A percentile compares a stretch with the other conserved stretches of the same genome.
Conservation (phyloP, 2,888 invertebrate species). For the Steinernema hermaphroditum region DNA sequence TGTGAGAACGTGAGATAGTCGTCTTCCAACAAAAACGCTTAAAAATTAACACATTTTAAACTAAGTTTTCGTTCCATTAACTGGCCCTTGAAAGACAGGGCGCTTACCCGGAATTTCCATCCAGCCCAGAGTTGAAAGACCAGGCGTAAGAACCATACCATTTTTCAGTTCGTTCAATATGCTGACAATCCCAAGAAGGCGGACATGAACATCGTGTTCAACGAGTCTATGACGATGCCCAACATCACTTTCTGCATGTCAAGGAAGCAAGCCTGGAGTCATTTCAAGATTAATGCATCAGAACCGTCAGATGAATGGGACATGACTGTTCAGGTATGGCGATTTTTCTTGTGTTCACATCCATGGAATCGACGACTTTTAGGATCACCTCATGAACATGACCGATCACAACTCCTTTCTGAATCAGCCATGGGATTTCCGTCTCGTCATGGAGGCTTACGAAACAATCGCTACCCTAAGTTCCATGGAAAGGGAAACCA, state of each 20-base stretch:
- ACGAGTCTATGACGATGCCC: slow-evolving; percentile 63
- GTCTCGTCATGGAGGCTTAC: slow-evolving; percentile 59
- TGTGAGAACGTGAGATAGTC: too few species aligned
- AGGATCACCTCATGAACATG: slow-evolving; percentile 57
- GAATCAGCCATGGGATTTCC: slow-evolving; percentile 55
- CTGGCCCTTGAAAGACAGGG: too few species aligned
- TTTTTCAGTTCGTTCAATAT: slow-evolving; percentile 52
- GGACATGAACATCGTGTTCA: slow-evolving; percentile 61
- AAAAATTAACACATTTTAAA: too few species aligned
- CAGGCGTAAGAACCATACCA: too few species aligned
- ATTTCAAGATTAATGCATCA: slow-evolving; percentile 57
- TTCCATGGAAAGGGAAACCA: slow-evolving; percentile 58
- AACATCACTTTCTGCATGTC: slow-evolving; percentile 65
- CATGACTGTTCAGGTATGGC: slow-evolving; percentile 47
- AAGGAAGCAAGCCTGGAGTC: slow-evolving; percentile 57
- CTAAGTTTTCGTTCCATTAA: too few species aligned
- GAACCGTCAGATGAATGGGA: slow-evolving; percentile 55
- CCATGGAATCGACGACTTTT: slow-evolving; percentile 3
- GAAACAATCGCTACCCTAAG: slow-evolving; percentile 54
- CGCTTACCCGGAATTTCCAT: too few species aligned
- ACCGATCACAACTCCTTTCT: slow-evolving; percentile 55
- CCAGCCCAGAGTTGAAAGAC: too few species aligned
- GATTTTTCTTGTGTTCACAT: too few species aligned
- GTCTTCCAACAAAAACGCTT: too few species aligned
- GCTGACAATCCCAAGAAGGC: slow-evolving; percentile 54